Percentiles rank a stretch among this genome's conserved stretches.
These are phyloP conservation scores for Dallia pectoralis DNA, from an alignment of 2,797 vertebrate genomes.

Conservation along the genomic window DNA sequence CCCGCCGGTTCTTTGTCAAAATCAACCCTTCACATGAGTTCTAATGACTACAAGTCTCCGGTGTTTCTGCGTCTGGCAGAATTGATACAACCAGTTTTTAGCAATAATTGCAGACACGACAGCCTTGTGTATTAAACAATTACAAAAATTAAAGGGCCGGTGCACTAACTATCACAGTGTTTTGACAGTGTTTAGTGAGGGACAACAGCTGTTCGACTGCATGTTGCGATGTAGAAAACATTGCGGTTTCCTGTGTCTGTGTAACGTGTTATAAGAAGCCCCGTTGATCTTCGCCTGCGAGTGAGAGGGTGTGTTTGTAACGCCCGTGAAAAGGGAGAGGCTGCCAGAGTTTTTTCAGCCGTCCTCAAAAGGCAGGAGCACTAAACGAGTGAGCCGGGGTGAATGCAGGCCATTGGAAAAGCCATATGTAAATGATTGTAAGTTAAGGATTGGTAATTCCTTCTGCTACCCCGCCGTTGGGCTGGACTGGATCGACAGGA, in stretches of 20 bases:
- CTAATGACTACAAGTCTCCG: constrained; percentile 48
- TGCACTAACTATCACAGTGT: constrained; percentile 4
- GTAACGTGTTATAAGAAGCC: neutral
- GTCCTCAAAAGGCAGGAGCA: constrained; percentile 11
- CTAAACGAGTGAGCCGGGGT: neutral
- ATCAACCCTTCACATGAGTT: constrained; percentile 59
- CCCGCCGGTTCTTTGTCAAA: constrained; percentile 55
- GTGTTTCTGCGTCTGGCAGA: constrained; percentile 37
- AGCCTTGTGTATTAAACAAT: neutral
- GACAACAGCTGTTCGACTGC: neutral
- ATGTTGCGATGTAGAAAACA: neutral
- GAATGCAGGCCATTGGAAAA: no score
- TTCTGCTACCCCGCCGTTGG: constrained; percentile 4
- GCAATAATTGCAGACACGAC: constrained; percentile 4
- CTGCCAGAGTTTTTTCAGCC: constrained; percentile 27
- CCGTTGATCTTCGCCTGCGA: neutral
- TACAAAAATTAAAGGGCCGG: neutral
- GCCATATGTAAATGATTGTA: no score
- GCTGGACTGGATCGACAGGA: constrained; percentile 48
- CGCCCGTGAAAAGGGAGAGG: constrained; percentile 4
- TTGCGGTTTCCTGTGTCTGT: neutral
- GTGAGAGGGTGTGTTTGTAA: neutral
- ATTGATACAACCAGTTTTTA: neutral
- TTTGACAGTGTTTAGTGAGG: neutral
- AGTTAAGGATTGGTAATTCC: no score